Evolutionary conservation across 1,140 invertebrate species (phyloP).

Genomic region (Carposina sasakii): DNA sequence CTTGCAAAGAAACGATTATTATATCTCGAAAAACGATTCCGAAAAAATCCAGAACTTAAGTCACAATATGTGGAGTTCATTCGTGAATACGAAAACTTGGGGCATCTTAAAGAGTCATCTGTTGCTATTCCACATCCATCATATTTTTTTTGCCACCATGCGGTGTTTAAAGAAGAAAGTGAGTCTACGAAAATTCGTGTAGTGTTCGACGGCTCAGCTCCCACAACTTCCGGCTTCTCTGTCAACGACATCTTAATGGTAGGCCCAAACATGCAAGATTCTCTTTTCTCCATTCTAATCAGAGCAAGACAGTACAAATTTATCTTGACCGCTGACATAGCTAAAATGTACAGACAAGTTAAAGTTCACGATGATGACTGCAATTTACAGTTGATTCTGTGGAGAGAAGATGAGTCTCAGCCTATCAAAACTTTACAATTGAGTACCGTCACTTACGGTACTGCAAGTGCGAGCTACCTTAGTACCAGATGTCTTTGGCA

Average conservation of each 20-base stretch:
- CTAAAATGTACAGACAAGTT: conserved; percentile 13
- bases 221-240: conserved; percentile 23
- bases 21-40: conserved; percentile 1
- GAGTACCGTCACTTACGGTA: conserved; percentile 17
- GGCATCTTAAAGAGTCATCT: conserved; percentile 8
- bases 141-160: conserved; percentile 20
- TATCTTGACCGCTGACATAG: conserved; percentile 35
- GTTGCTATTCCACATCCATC: conserved; percentile 18
- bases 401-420: conserved; percentile 21
- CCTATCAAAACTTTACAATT: conserved; percentile 20
- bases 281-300: conserved; percentile 37
- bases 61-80: conserved; percentile 4
- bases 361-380: conserved; percentile 10
- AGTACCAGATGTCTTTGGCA: conserved; percentile 24
- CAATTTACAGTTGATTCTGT: conserved; percentile 35
- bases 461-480: conserved; percentile 26
- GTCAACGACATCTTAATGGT: conserved; percentile 29
- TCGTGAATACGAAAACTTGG: conserved; percentile 8
- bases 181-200: conserved; percentile 16
- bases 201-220: conserved; percentile 25
- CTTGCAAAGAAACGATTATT: conserved; percentile 3
- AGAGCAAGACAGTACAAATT: conserved; percentile 42
- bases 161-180: conserved; percentile 3
- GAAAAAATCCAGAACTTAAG: conserved; percentile 7
- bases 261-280: conserved; percentile 20